Evolutionary conservation across 1,140 invertebrate genomes (phyloP).

Genomic region (Hyles euphorbiae): DNA sequence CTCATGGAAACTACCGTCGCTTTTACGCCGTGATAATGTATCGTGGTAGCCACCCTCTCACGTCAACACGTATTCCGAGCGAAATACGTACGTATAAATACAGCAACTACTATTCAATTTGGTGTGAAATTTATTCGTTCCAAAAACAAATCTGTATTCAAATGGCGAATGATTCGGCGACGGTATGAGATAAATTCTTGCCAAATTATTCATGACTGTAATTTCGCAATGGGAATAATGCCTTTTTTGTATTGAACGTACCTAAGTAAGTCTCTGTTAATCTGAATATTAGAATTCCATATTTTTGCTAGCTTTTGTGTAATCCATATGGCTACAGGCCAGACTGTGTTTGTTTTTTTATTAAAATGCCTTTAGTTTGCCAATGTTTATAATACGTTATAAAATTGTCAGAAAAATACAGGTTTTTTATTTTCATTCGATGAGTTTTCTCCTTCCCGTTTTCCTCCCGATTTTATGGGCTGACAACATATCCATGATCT

Average conservation of each 20-base stretch:
- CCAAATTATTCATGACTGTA: conserved; percentile 4
- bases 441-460: too few species aligned
- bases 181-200: conserved; percentile 1
- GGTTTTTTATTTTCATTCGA: too few species aligned
- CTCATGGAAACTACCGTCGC: conserved; percentile 39
- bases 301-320: background rate
- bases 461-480: too few species aligned
- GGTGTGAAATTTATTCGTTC: conserved; percentile 14
- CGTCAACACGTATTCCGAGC: background rate
- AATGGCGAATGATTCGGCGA: conserved; percentile 1
- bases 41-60: conserved; percentile 1
- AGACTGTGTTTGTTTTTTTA: too few species aligned
- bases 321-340: background rate
- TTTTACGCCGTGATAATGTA: conserved; percentile 30
- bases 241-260: too few species aligned
- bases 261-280: too few species aligned
- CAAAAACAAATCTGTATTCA: conserved; percentile 5
- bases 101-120: conserved; percentile 5
- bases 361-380: too few species aligned
- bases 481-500: too few species aligned
- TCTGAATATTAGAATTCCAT: too few species aligned
- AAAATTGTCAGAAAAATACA: too few species aligned
- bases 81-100: background rate
- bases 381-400: too few species aligned
- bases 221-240: too few species aligned